These are phyloP conservation scores for Smithornis capensis DNA, from an alignment of 2,113 vertebrate genomes.

Conservation along the genomic window DNA sequence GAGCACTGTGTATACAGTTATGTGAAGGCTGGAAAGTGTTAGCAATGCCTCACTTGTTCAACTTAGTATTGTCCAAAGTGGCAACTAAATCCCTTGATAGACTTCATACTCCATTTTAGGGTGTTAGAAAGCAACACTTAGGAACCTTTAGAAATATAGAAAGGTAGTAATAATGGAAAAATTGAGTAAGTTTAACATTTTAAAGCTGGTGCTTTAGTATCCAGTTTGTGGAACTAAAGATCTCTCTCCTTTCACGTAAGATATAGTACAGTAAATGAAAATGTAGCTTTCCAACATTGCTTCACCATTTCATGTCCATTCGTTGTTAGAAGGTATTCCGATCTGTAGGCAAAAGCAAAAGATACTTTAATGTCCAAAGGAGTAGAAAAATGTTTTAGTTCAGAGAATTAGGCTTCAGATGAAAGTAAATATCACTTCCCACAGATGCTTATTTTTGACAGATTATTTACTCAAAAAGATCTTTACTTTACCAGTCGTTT, in stretches of 20 bases:
- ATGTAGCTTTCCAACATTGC: background rate
- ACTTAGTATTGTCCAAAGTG: background rate
- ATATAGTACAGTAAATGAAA: background rate
- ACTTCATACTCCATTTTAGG: background rate
- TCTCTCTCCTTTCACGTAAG: background rate
- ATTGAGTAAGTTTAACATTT: background rate
- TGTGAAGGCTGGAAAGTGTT: background rate
- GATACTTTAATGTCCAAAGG: background rate
- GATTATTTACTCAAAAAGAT: background rate
- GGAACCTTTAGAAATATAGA: background rate
- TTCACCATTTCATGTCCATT: background rate
- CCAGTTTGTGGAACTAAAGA: background rate
- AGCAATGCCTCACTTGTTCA: background rate
- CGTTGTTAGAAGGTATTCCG: background rate
- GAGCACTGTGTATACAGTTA: background rate
- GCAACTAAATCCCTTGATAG: background rate
- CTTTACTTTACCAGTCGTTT: background rate
- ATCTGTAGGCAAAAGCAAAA: background rate
- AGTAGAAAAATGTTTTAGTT: background rate
- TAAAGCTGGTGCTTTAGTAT: background rate
- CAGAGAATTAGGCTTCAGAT: background rate
- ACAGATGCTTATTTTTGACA: background rate
- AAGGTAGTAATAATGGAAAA: background rate
- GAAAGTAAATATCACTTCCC: background rate
- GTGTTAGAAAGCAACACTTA: background rate